Evolutionary conservation across 2,888 invertebrate species (phyloP).

Genomic region (Hermaeophaga mercurialis): DNA sequence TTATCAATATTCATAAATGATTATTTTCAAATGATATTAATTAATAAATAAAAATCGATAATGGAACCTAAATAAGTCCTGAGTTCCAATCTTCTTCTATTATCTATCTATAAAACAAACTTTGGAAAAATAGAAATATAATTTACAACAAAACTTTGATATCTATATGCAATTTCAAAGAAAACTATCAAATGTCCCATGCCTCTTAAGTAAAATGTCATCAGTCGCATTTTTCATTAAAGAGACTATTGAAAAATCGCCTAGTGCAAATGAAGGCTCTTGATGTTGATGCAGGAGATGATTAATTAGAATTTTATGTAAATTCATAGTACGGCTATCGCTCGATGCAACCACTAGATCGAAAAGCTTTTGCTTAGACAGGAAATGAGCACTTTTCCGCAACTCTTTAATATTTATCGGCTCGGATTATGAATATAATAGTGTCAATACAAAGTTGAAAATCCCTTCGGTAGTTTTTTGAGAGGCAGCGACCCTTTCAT

Average conservation of each 20-base stretch:
- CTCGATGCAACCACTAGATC: not conserved
- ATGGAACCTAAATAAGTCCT: no score
- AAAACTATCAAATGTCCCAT: no score
- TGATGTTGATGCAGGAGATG: constrained; percentile 8
- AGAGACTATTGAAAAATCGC: constrained; percentile 10
- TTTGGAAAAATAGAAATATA: no score
- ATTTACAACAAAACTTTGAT: no score
- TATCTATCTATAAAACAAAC: no score
- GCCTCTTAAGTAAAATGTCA: not conserved
- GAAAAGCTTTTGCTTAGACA: not conserved
- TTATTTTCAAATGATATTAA: no score
- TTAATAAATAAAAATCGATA: no score
- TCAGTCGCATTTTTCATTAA: constrained; percentile 8
- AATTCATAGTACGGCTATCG: not conserved
- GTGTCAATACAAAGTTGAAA: not conserved
- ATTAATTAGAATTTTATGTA: constrained; percentile 19
- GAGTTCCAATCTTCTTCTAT: no score
- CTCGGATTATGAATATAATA: not conserved
- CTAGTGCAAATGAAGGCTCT: constrained; percentile 5
- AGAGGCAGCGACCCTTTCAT: no score
- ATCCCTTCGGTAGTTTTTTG: no score
- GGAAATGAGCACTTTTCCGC: constrained; percentile 5
- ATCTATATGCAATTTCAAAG: no score
- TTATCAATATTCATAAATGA: no score
- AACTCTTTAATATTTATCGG: not conserved